Conservation (phyloP, 2,888 invertebrate species). For the Sarcophaga carnaria region DNA sequence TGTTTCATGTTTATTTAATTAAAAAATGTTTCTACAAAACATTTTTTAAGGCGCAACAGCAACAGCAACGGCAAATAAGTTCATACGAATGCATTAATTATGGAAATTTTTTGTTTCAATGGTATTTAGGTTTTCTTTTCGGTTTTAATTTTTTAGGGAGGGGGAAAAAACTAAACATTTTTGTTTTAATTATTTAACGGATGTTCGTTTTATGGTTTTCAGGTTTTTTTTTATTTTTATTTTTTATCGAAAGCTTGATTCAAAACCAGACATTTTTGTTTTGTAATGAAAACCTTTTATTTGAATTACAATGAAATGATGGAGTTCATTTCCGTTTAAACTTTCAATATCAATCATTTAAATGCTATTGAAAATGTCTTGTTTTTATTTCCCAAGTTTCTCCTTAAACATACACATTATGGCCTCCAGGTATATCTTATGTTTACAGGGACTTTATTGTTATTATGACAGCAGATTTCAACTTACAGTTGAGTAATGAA, state of each 20-base stretch:
- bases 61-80: constrained; percentile 1
- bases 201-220: not conserved
- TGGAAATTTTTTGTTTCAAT: constrained; percentile 12
- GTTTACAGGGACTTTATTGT: constrained; percentile 13
- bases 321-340: constrained; percentile 1
- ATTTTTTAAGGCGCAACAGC: constrained; percentile 17
- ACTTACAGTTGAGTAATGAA: constrained; percentile 11
- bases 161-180: not conserved
- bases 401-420: not conserved
- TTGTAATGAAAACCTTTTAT: not conserved
- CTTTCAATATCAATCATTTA: constrained; percentile 41
- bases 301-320: not conserved
- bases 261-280: not conserved
- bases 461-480: constrained; percentile 55
- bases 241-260: not conserved
- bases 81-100: constrained; percentile 23
- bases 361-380: not conserved
- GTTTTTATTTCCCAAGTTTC: not conserved
- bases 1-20: constrained; percentile 67
- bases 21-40: constrained; percentile 27
- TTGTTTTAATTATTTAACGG: not conserved
- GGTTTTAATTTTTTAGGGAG: too few relatives aligned
- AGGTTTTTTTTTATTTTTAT: not conserved
- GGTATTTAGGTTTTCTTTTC: not conserved
- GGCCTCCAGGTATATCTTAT: not conserved